Evolutionary conservation across 1,140 invertebrate species (phyloP).

Genomic region (Drosophila rufa): DNA sequence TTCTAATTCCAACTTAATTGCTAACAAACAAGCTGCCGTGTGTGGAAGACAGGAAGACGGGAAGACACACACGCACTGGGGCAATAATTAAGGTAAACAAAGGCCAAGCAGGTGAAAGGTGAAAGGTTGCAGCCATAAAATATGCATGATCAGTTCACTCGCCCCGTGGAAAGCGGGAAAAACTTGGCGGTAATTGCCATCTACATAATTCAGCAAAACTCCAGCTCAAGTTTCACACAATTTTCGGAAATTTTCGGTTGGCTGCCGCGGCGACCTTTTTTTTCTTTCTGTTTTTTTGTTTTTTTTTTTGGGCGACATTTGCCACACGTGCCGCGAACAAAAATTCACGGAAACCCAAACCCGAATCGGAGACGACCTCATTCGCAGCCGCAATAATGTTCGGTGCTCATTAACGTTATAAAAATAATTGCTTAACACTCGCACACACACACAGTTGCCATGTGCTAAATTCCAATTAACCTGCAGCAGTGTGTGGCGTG

Average conservation of each 20-base stretch:
- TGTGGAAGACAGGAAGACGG: not conserved
- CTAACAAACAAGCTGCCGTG: constrained; percentile 56
- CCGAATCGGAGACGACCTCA: constrained; percentile 3
- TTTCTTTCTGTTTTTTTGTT: not conserved
- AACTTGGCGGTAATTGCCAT: constrained; percentile 37
- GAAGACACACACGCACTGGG: constrained; percentile 9
- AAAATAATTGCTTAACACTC: constrained; percentile 77
- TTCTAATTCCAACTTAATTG: constrained; percentile 76
- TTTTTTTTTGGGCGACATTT: constrained; percentile 29
- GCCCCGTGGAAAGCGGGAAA: not conserved
- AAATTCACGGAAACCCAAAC: not conserved
- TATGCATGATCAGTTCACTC: constrained; percentile 27
- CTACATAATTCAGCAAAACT: constrained; percentile 44
- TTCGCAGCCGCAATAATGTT: constrained; percentile 67
- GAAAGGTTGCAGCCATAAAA: constrained; percentile 28
- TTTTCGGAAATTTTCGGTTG: constrained; percentile 32
- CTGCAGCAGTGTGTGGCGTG: constrained; percentile 29
- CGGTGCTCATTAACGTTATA: constrained; percentile 80
- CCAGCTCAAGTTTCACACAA: constrained; percentile 23
- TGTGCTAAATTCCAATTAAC: constrained; percentile 80
- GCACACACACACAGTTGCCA: constrained; percentile 32
- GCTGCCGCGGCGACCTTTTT: not conserved
- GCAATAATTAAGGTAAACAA: constrained; percentile 70
- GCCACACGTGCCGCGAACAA: constrained; percentile 29
- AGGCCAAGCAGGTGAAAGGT: constrained; percentile 3